These are phyloP conservation scores for Archips crataeganus DNA, from an alignment of 2,888 invertebrate genomes.

Conservation along the genomic window DNA sequence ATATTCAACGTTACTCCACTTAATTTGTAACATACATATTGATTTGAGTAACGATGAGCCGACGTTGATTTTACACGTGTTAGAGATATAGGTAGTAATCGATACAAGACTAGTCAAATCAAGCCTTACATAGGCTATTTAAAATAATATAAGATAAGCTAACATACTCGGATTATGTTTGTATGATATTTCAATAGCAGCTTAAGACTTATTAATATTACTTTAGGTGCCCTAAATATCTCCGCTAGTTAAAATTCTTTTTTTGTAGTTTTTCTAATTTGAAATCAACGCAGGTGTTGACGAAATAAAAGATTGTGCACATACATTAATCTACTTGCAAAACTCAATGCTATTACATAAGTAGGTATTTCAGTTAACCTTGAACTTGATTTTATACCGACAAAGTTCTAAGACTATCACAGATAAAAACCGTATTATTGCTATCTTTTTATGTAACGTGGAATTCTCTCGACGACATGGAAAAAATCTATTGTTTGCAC, in stretches of 20 bases:
- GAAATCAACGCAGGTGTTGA: background rate
- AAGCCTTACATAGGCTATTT: background rate
- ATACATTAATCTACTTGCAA: constrained; percentile 17
- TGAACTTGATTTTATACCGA: constrained; percentile 35
- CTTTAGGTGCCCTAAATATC: no score
- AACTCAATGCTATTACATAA: constrained; percentile 9
- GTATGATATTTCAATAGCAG: background rate
- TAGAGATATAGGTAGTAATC: background rate
- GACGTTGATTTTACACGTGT: background rate
- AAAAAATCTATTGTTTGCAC: constrained; percentile 51
- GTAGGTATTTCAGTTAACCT: constrained; percentile 14
- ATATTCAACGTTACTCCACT: background rate
- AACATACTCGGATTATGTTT: background rate
- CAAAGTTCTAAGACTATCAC: constrained; percentile 37
- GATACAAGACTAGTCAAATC: background rate
- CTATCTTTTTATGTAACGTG: constrained; percentile 57
- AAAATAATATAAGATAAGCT: background rate
- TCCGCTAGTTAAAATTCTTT: no score
- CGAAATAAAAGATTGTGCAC: background rate
- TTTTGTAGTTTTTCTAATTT: no score
- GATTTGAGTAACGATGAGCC: background rate
- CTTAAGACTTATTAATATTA: background rate
- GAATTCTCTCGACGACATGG: constrained; percentile 52
- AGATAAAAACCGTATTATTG: constrained; percentile 45
- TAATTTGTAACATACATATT: background rate